Base-by-base conservation (phyloP, 2,113 vertebrate genomes). In the Probosciger aterrimus region DNA sequence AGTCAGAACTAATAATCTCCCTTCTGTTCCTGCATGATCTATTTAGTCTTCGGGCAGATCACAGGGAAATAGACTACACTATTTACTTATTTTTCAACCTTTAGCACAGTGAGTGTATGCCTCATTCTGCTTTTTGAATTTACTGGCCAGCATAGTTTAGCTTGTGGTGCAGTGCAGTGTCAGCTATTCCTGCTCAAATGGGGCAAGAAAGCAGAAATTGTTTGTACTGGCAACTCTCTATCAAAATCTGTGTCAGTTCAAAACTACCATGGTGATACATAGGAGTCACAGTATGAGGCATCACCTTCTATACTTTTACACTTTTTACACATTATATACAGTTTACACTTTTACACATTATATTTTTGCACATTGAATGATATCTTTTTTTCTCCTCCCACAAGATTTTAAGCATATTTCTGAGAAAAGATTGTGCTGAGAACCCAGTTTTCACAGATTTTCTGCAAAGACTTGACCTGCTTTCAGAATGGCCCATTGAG, bases 371-470 rank as follows among this genome's bases (percentile, higher is more conserved):
- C 33, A 25, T 63, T 46, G 68, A 76, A 41, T 55, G 2, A 49
- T 71, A 9, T 0, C 1, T 63, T 44, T 74, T 83, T 83, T 88
- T 82, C 14, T 95, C 52, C 67, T 88, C 15, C 39, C 74, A 73
- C 33, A 83, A 80, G 22, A 63, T 96, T 75, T 79, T 80, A 73
- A 83, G 43, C 27, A 25, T 87, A 62, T 94, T 96, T 92, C 18
- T 92, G 68, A 88, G 67, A 65, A 87, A 65, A 33, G 4, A 57
- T 46, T 30, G 25, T 46, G 27, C 47, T 22, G 53, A 94, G 33
- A 78, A 75, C n/a, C 5, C 33, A 73, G 46, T 86, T 87, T 83
- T 92, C 68, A 81, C 52, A 62, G 62, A 68, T 41, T 92, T 96
- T 41, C 57, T 96, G 31, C n/a, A n/a, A 62, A 89, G 50, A 5